Evolutionary conservation across 2,113 vertebrate species (phyloP), one percentile per base, ranked within the genome.

Genomic region (Anhinga rufa): DNA sequence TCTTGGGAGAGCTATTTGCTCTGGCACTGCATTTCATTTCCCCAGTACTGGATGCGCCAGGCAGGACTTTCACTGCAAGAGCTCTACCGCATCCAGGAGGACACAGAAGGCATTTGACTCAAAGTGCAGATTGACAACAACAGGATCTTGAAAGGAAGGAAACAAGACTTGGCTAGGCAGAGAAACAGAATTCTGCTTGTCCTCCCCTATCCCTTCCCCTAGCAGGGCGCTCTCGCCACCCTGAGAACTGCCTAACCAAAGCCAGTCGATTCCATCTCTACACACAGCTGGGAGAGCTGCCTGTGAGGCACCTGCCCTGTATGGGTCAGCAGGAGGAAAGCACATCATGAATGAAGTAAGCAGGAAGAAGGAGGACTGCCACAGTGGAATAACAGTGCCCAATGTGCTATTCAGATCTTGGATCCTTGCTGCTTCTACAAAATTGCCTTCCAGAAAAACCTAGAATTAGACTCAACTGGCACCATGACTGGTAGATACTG

Each of bases 81-180:
- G 54, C 28, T 42, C 66, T 20, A 5, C 15, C 0, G 0, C 22
- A 61, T 77, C 62, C 82, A 86, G 62, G 25, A 90, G 55, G 58
- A 57, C 7, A 1, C 38, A 42, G 68, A 88, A 77, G 36, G 69
- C 74, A 84, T 88, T 68, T 95, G 82, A 94, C 78, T 91, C 40
- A 19, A 51, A 75, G 58, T 9, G 32, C 52, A 85, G 80, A 95
- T 49, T 94, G 95, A 96, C 92, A 94, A 91, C 92, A 95, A 92
- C 88, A 91, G 91, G 62, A 92, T 75, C 91, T 81, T 79, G 81
- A 86, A 93, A 94, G 91, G 96, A 95, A 95, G 88, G 86, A 96
- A 92, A 71, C 68, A 83, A 77, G 82, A 93, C 85, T 90, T 88
- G 85, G 88, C 92, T 32, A 84, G 52, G 86, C 88, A 86, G 34